Conservation (phyloP, 2,888 invertebrate species). For the Stenolophus ochropezus region DNA sequence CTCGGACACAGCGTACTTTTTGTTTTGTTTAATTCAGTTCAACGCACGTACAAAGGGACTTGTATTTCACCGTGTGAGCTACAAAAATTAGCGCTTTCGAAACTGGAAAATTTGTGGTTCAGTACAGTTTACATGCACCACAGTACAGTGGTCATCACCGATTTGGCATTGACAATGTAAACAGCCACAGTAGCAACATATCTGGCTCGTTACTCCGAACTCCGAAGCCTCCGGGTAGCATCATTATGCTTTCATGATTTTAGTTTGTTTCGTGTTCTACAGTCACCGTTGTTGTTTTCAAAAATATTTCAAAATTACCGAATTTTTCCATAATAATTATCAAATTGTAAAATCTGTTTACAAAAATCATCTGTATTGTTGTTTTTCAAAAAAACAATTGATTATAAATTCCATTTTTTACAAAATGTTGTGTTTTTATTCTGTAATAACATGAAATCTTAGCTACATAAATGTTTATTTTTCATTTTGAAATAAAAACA, state of each 20-base stretch:
- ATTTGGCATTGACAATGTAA: not conserved
- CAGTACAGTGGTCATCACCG: not conserved
- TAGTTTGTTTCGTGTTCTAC: not conserved
- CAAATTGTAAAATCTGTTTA: not conserved
- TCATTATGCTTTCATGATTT: not conserved
- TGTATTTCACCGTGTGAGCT: too few relatives aligned
- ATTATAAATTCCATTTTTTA: too few relatives aligned
- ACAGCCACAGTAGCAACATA: not conserved
- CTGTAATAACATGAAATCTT: slow-evolving; percentile 11
- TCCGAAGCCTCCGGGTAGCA: not conserved
- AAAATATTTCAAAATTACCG: not conserved
- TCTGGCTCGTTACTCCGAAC: not conserved
- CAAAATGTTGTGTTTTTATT: not conserved
- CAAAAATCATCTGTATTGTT: not conserved
- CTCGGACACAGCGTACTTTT: too few relatives aligned
- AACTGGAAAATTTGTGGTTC: too few relatives aligned
- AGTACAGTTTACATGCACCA: too few relatives aligned
- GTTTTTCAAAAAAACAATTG: too few relatives aligned
- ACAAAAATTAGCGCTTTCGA: too few relatives aligned
- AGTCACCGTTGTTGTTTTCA: not conserved
- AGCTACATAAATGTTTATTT: slow-evolving; percentile 25
- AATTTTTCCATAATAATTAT: too few relatives aligned
- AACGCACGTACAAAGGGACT: too few relatives aligned
- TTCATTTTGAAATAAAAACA: slow-evolving; percentile 23
- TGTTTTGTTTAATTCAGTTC: too few relatives aligned